phyloP scores from a whole-genome alignment of 2,888 invertebrate genomes.

The Exocentrus adspersus region DNA sequence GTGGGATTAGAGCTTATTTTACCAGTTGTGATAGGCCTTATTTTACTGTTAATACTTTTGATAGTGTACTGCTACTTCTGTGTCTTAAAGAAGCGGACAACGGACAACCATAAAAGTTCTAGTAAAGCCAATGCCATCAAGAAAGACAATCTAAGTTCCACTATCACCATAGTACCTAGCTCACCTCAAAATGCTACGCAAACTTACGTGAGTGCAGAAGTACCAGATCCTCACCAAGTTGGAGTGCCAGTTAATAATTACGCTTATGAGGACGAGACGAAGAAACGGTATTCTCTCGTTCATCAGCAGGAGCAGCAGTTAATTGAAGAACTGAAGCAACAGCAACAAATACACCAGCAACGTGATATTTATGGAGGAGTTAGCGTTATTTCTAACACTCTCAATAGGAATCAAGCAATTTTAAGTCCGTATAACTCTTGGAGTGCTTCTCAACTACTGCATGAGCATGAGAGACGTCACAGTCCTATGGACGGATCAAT shows the following conservation, averaged over 20 bases:
- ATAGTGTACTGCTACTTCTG: constrained; percentile 66
- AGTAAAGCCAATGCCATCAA: constrained; percentile 53
- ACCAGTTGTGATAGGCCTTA: constrained; percentile 64
- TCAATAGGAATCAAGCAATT: constrained; percentile 61
- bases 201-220: constrained; percentile 54
- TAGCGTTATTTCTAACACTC: constrained; percentile 61
- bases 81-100: constrained; percentile 61
- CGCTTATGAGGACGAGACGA: constrained; percentile 63
- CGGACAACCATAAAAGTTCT: constrained; percentile 52
- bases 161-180: constrained; percentile 64
- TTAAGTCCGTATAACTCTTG: constrained; percentile 69
- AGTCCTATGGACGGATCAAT: constrained; percentile 62
- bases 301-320: constrained; percentile 64
- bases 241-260: constrained; percentile 63
- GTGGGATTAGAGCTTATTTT: constrained; percentile 65
- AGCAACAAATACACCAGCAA: constrained; percentile 56
- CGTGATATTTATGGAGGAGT: constrained; percentile 56
- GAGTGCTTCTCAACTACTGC: constrained; percentile 70
- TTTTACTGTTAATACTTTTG: constrained; percentile 62
- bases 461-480: constrained; percentile 68
- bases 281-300: constrained; percentile 65
- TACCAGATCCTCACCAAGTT: constrained; percentile 62
- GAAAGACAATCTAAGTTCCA: constrained; percentile 59
- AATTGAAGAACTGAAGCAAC: constrained; percentile 63
- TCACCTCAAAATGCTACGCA: constrained; percentile 54